Evolutionary conservation across 2,113 vertebrate species (phyloP).

Genomic region (Hypocryptadius cinnamomeus): DNA sequence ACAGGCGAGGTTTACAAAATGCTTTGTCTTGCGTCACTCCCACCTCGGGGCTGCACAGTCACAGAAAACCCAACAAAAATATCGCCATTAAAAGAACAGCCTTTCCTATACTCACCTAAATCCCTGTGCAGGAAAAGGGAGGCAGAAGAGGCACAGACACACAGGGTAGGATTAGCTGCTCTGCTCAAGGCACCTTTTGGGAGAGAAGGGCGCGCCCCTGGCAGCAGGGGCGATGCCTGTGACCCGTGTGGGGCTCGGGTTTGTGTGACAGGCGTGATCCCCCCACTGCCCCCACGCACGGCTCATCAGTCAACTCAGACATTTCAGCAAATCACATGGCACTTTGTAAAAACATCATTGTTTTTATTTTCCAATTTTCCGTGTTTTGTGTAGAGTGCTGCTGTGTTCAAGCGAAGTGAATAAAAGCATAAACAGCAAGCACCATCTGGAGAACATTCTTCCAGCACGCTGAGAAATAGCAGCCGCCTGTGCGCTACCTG

Average conservation of each 20-base stretch:
- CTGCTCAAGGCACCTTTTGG: neutral
- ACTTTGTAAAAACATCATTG: constrained; percentile 36
- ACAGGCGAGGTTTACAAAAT: neutral
- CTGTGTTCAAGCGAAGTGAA: constrained; percentile 56
- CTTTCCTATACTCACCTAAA: neutral
- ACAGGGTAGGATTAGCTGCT: neutral
- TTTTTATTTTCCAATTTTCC: constrained; percentile 59
- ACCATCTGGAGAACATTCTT: constrained; percentile 77
- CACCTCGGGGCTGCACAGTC: neutral
- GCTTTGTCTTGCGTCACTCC: neutral
- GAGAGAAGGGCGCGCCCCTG: neutral
- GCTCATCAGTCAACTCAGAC: neutral
- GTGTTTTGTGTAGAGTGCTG: constrained; percentile 58
- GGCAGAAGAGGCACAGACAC: neutral
- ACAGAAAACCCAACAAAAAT: neutral
- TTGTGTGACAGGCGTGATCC: neutral
- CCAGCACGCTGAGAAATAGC: constrained; percentile 66
- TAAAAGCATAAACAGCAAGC: constrained; percentile 70
- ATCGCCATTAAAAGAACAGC: neutral
- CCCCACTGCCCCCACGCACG: neutral
- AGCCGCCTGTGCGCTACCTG: constrained; percentile 70
- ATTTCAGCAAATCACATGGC: constrained; percentile 26
- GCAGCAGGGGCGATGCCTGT: neutral
- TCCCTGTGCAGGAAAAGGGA: neutral
- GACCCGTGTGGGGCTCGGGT: neutral